phyloP scores from a whole-genome alignment of 1,140 invertebrate genomes.

The Lordiphosa stackelbergi region DNA sequence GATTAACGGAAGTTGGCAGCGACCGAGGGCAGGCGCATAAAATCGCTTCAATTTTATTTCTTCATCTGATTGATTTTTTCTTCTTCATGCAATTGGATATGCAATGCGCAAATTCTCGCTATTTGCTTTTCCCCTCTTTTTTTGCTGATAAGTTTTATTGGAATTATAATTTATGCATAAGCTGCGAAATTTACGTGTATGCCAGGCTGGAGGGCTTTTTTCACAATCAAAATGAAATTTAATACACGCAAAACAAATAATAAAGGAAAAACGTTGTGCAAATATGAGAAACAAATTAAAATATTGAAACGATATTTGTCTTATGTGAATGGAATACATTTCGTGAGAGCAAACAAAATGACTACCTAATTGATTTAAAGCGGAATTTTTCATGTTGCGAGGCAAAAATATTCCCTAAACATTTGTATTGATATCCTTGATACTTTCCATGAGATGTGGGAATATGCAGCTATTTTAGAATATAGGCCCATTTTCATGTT shows the following conservation, averaged over 20 bases:
- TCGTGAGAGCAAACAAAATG: neutral
- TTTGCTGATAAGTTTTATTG: slow-evolving; percentile 42
- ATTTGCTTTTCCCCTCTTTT: slow-evolving; percentile 2
- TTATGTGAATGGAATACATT: slow-evolving; percentile 23
- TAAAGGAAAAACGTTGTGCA: slow-evolving; percentile 18
- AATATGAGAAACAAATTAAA: slow-evolving; percentile 38
- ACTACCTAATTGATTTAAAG: too few species aligned
- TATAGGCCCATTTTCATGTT: too few species aligned
- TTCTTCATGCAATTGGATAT: slow-evolving; percentile 6
- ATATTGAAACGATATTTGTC: slow-evolving; percentile 29
- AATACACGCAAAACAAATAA: slow-evolving; percentile 43
- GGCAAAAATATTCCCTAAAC: neutral
- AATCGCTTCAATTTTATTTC: too few species aligned
- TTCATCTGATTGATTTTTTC: too few species aligned
- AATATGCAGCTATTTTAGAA: too few species aligned
- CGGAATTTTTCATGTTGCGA: too few species aligned
- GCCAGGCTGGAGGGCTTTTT: slow-evolving; percentile 15
- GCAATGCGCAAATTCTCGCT: slow-evolving; percentile 4
- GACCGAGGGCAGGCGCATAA: slow-evolving; percentile 2
- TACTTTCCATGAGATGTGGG: too few species aligned
- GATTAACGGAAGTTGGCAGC: slow-evolving; percentile 16
- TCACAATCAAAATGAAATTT: slow-evolving; percentile 31
- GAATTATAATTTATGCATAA: slow-evolving; percentile 47
- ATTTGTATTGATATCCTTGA: too few species aligned
- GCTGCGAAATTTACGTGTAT: slow-evolving; percentile 25